Base-by-base conservation (phyloP, 1,140 invertebrate genomes). In the Euura lappo region DNA sequence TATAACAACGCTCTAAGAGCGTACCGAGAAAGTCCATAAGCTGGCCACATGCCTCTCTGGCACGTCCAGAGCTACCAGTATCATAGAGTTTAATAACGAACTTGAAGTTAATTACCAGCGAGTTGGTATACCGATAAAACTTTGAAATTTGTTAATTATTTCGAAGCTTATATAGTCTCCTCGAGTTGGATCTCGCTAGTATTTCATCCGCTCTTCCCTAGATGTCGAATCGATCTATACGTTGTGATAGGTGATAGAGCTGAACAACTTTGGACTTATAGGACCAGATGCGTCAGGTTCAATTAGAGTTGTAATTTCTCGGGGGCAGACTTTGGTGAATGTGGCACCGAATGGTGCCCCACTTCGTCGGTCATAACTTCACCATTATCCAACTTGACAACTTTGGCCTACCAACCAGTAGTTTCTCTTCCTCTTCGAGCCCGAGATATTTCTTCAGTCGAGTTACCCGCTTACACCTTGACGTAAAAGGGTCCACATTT, bases 401-500 rank as follows among this genome's bases (percentile, higher is more conserved):
- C 66, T 68, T 68, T 28, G 44, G 66, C 66, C 44, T 42, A 42
- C 11, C 28, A 28, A 44, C 8, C 66, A 44, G 66, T 44, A 70
- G 69, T 70, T 70, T 46, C 69, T 47, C 69, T 68, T 28, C 66
- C 66, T 68, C 2, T 28, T 70, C 13, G 51, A 60, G 51, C 51
- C 6, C 51, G 13, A 60, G 51, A 60, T 28, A 28, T n/a, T 44
- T 70, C 69, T 45, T 10, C n/a, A 45, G 44, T 45, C 42, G 69
- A 60, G 51, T 60, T n/a, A 60, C 51, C 51, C 13, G 43, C 69
- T 68, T 68, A 11, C 66, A 68, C 66, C 69, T 28, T 13, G 69
- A 28, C 69, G 69, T 45, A 70, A 70, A 70, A 70, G 45, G 69
- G 44, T 47, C 45, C 69, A 45, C 69, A 60, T 60, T 60, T 60